Base-by-base conservation (phyloP, 2,797 vertebrate genomes). In the Margarornis squamiger region DNA sequence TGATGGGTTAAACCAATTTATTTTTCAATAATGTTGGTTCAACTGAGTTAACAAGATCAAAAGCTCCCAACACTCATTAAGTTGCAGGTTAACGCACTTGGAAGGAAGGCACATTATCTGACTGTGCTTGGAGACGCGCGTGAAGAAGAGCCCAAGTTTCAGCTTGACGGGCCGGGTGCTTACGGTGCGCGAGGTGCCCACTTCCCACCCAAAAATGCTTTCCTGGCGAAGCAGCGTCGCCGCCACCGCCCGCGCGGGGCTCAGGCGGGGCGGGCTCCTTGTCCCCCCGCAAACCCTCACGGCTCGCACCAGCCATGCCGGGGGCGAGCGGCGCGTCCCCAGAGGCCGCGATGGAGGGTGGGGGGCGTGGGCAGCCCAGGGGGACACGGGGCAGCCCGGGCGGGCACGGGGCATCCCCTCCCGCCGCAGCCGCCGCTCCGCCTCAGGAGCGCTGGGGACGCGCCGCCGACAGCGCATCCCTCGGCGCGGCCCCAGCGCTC, bases 31-130 rank as follows among this genome's bases (percentile, higher is more conserved):
- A 84, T 1, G 59, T 26, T n/a, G 67, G 39, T 57, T 73, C 87
- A 72, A 32, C 68, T 27, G 78, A 78, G 66, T 72, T 94, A 88
- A 83, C 41, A 13, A 68, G 79, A 83, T 75, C 81, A 91, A 86
- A 91, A 74, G 66, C 82, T 72, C 87, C 86, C 81, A 43, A 8
- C 39, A 8, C 61, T 26, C 89, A 57, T 65, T 80, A 77, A 46
- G n/a, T 5, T 3, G 43, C 54, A 43, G 89, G 68, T 86, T 76
- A 46, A 32, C 11, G 17, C 77, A n/a, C 62, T 21, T 1, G 71
- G 74, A 21, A 68, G 76, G 71, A 14, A 65, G 76, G 65, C 17
- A 1, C 11, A 29, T 45, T 41, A 39, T 5, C 41, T 1, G 59
- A 10, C 78, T 38, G 38, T 3, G 62, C 51, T 34, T 6, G 4